A percentile compares a stretch with the other conserved stretches of the same genome.
phyloP scores from a whole-genome alignment of 1,140 invertebrate genomes.

The Temnothorax longispinosus region DNA sequence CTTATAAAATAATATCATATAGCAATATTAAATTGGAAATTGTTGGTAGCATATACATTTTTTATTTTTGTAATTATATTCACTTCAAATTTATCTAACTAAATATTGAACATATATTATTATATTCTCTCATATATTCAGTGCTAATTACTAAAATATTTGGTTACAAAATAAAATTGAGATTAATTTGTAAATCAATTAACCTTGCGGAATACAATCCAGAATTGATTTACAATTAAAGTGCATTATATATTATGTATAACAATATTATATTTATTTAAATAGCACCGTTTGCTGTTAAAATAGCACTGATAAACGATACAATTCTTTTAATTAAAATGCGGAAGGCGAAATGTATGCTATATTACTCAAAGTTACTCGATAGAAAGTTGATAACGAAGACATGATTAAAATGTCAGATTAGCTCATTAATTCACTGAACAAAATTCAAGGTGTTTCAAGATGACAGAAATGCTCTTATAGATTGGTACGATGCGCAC shows the following conservation, averaged over 20 bases:
- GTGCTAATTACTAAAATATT: constrained; percentile 2
- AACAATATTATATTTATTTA: background rate
- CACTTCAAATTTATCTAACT: background rate
- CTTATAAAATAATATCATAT: background rate
- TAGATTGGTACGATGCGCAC: background rate
- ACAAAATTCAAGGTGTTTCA: background rate
- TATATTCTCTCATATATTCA: background rate
- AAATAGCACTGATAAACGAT: background rate
- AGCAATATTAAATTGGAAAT: background rate
- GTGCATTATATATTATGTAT: background rate
- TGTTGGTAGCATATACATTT: background rate
- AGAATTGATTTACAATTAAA: background rate
- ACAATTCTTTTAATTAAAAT: background rate
- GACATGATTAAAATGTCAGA: background rate
- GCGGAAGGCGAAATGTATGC: background rate
- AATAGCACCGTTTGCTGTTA: background rate
- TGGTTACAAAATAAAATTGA: background rate
- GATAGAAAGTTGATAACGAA: constrained; percentile 9
- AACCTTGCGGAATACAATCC: background rate
- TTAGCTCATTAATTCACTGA: background rate
- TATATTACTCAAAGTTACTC: background rate
- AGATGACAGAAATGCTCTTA: constrained; percentile 19
- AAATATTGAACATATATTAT: background rate
- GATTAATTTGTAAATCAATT: background rate
- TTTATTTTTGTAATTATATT: background rate